Evolutionary conservation across 2,797 vertebrate genomes (phyloP).

Genomic region (Borostomias antarcticus): DNA sequence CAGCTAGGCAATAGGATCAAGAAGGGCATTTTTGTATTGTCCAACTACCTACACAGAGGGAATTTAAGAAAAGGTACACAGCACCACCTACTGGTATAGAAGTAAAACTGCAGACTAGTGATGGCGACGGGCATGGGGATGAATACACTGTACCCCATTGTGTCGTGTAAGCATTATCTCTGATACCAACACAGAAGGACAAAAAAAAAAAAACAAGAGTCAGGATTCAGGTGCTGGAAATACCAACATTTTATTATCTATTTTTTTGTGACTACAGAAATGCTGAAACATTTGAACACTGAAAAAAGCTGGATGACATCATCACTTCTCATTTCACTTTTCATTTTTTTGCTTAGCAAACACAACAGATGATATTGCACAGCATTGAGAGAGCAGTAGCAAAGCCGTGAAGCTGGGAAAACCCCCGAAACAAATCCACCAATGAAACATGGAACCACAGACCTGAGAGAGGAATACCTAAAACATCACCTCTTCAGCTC

Average conservation of each 20-base stretch:
- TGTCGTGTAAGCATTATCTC: background rate
- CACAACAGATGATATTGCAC: constrained; percentile 99
- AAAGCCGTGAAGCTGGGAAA: constrained; percentile 77
- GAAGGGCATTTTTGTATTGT: background rate
- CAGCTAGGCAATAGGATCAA: no score
- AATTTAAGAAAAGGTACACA: background rate
- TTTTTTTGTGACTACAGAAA: constrained; percentile 98
- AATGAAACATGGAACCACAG: constrained; percentile 85
- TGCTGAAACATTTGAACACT: constrained; percentile 97
- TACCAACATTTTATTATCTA: constrained; percentile 99
- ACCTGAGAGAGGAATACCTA: constrained; percentile 84
- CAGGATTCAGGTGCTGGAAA: constrained; percentile 92
- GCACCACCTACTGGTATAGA: background rate
- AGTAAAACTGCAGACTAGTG: background rate
- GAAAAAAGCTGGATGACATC: constrained; percentile 96
- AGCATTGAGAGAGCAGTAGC: constrained; percentile 91
- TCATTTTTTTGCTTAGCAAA: constrained; percentile 92
- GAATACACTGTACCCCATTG: no score
- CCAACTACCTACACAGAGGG: no score
- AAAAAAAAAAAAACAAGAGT: constrained; percentile 65
- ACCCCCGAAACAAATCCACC: constrained; percentile 74
- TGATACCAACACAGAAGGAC: constrained; percentile 48
- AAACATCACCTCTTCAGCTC: constrained; percentile 72
- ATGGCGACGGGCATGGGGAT: no score
- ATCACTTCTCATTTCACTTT: constrained; percentile 83